These are phyloP conservation scores for Danaus plexippus DNA, from an alignment of 1,140 invertebrate species.

Conservation along the genomic window DNA sequence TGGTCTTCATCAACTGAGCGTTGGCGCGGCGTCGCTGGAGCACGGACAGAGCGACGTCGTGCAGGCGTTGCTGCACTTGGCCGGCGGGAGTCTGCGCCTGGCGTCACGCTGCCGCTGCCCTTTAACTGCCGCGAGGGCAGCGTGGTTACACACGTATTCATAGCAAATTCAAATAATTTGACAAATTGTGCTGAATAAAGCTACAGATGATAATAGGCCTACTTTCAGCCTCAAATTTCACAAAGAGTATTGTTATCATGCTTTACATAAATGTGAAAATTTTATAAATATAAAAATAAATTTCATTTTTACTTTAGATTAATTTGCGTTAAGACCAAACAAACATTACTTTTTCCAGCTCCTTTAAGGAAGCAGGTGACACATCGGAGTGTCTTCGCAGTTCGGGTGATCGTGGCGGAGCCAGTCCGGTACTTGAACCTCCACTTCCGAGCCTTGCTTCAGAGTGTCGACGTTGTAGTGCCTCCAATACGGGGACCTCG, in stretches of 20 bases:
- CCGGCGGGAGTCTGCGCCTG: conserved; percentile 47
- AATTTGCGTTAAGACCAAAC: conserved; percentile 4
- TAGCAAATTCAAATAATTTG: no score
- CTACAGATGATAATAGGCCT: no score
- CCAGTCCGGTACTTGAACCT: conserved; percentile 72
- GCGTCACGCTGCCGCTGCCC: conserved; percentile 54
- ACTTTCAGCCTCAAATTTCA: no score
- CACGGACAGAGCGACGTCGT: conserved; percentile 76
- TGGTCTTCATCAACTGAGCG: conserved; percentile 86
- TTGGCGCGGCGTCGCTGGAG: conserved; percentile 78
- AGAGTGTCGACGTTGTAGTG: conserved; percentile 82
- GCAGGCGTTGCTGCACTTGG: conserved; percentile 50
- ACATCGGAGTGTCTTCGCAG: conserved; percentile 85
- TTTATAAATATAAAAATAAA: background rate
- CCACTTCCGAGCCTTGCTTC: conserved; percentile 80
- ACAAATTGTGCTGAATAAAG: no score
- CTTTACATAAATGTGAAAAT: no score
- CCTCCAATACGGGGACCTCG: conserved; percentile 83
- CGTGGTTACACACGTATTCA: conserved; percentile 38
- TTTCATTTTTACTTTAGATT: background rate
- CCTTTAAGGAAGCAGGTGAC: conserved; percentile 86
- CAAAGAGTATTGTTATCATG: no score
- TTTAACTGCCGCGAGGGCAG: conserved; percentile 67
- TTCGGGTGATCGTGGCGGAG: conserved; percentile 84
- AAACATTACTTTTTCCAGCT: conserved; percentile 83